Base-by-base conservation (phyloP, 1,140 invertebrate species). In the Danaus plexippus region DNA sequence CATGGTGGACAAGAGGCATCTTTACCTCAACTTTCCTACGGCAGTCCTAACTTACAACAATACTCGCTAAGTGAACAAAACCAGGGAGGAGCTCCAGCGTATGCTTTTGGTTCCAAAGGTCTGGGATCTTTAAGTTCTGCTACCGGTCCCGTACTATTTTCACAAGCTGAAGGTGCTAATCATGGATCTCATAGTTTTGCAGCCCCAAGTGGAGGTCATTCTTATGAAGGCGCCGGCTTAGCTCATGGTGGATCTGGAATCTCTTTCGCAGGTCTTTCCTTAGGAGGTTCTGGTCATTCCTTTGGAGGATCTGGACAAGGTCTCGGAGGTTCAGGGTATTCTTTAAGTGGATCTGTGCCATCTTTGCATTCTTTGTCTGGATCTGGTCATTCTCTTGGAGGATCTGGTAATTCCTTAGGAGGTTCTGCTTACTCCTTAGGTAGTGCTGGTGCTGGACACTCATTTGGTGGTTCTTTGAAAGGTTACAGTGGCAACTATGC, bases 61-160 rank as follows among this genome's bases (percentile, higher is more conserved):
- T 74, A 75, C 51, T 63, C 18, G 40, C 50, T 75, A 15, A 63
- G 58, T 43, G 73, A 76, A 42, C 62, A 68, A 56, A 43, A 49
- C 43, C 60, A 75, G 48, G 54, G 11, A 12, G 61, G 50, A 9
- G 63, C 68, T n/a, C 79, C 81, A 32, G 59, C 76, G 9, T 87
- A 87, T 55, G 76, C 80, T 22, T 61, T 73, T 9, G 80, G 76
- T 42, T 73, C 75, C 7, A 85, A 87, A 60, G 84, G 81, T 43
- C 67, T 85, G 1, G 70, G 81, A 13, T 77, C 75, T 46, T 85
- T 77, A 44, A 59, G 75, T 52, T 77, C 81, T 32, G 22, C 22
- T 43, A 85, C 80, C 53, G 81, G 81, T 44, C 84, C 84, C 18
- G 81, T 85, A 9, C 50, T 87, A 9, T 87, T 87, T 56, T 69